Evolutionary conservation across 2,113 vertebrate genomes (phyloP), one percentile per base, ranked within the genome.

Genomic region (Helogale parvula): DNA sequence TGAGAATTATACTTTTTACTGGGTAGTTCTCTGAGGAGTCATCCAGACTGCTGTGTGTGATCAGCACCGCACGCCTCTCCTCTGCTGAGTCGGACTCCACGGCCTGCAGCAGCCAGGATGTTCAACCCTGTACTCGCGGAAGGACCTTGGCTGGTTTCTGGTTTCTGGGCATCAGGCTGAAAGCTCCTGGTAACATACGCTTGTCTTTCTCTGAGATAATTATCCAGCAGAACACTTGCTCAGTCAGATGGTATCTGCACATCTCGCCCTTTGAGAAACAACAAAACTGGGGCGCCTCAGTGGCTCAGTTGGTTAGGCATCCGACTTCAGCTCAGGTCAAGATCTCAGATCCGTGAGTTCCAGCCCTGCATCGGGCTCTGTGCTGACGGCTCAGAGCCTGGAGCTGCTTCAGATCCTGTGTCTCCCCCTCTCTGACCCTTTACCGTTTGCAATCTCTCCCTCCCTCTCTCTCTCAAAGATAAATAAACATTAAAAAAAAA

Each of bases 121-220:
- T 38, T 29, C 27, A 38, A 12, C 25, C 5, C 0, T 11, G 29
- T 9, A 17, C 47, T 15, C 8, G 0, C 23, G 1, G 33, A 19
- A 3, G 84, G 65, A 7, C 47, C 29, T 3, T 25, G 5, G 9
- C 17, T n/a, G 19, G n/a, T 54, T 38, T 29, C 27, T 7, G 17
- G 66, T 19, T 71, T 88, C n/a, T 29, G 25, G 25, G n/a, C 38
- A 11, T 74, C 21, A 33, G 15, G 52, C n/a, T 27, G 14, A 31
- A 41, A 41, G 41, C 45, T 50, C 15, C 41, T 1, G 1, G 12
- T 5, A 88, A 54, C 27, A 4, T 7, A 19, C 11, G 15, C 50
- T 19, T 45, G 16, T 8, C 29, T 31, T 47, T 77, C 41, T 77
- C 14, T 17, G 41, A 31, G 41, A 47, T 17, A 29, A 17, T 31